Percentiles rank a stretch among this genome's conserved stretches.
Evolutionary conservation across 1,140 invertebrate genomes (phyloP).

Genomic region (Gonioctena quinquepunctata): DNA sequence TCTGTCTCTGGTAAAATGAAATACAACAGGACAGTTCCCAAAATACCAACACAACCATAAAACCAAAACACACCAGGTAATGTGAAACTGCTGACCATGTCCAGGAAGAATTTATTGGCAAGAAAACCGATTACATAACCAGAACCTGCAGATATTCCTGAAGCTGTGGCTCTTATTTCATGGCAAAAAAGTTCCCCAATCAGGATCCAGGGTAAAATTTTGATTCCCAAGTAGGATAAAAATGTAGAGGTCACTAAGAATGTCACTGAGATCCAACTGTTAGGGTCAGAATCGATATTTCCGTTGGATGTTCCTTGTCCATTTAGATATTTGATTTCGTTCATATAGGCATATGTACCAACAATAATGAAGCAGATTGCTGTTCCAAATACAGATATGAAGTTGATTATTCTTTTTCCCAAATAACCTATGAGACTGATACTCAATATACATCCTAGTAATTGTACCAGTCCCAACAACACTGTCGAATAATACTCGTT

Average conservation of each 20-base stretch:
- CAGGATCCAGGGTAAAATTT: constrained; percentile 76
- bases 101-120: constrained; percentile 72
- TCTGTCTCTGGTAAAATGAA: constrained; percentile 79
- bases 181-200: constrained; percentile 74
- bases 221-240: constrained; percentile 70
- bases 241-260: constrained; percentile 70
- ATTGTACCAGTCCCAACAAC: constrained; percentile 68
- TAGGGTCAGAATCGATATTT: neutral
- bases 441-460: constrained; percentile 66
- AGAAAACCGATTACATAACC: constrained; percentile 74
- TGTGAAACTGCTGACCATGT: constrained; percentile 64
- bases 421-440: constrained; percentile 68
- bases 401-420: constrained; percentile 69
- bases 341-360: constrained; percentile 61
- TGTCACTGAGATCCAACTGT: constrained; percentile 69
- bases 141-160: constrained; percentile 68
- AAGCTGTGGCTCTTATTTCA: constrained; percentile 68
- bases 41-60: constrained; percentile 65
- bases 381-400: constrained; percentile 66
- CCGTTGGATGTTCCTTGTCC: neutral
- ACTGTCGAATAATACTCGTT: constrained; percentile 74
- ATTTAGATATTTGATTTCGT: constrained; percentile 34
- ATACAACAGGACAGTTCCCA: constrained; percentile 63
- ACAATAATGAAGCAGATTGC: constrained; percentile 65
- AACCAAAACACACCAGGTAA: constrained; percentile 72